Percentiles rank a stretch among this genome's conserved stretches.
These are phyloP conservation scores for Echinops telfairi DNA, from an alignment of 2,113 vertebrate species.

Conservation along the genomic window DNA sequence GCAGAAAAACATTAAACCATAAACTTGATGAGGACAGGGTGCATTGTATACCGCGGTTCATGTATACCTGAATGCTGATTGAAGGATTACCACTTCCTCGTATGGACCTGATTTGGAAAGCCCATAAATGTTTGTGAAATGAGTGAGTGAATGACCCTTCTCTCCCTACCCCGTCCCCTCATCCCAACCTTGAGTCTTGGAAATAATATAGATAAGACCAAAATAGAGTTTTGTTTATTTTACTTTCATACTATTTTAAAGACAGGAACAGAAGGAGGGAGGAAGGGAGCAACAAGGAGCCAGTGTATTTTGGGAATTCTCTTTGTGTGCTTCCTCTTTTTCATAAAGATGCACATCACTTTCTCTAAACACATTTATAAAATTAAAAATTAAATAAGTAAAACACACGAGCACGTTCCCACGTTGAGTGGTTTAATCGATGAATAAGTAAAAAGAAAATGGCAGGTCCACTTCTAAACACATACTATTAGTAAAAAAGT, in stretches of 20 bases:
- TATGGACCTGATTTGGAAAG: not conserved
- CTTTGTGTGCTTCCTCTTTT: slow-evolving; percentile 51
- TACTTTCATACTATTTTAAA: slow-evolving; percentile 41
- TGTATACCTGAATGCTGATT: not conserved
- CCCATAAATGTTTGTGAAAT: not conserved
- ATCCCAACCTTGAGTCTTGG: not conserved
- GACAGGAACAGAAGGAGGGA: slow-evolving; percentile 59
- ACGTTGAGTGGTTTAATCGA: slow-evolving; percentile 45
- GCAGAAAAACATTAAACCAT: not conserved
- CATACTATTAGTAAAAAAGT: slow-evolving; percentile 35
- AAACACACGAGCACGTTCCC: slow-evolving; percentile 10
- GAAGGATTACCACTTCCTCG: not conserved
- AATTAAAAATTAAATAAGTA: slow-evolving; percentile 59
- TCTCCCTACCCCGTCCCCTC: not conserved
- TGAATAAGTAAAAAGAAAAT: slow-evolving; percentile 57
- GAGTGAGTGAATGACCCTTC: not conserved
- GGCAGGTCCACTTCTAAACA: not conserved
- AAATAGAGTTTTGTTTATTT: slow-evolving; percentile 57
- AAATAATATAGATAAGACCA: slow-evolving; percentile 24
- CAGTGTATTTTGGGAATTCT: slow-evolving; percentile 54
- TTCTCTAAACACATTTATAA: slow-evolving; percentile 66
- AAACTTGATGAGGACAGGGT: not conserved
- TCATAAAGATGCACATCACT: slow-evolving; percentile 25
- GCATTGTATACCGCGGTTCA: too few species aligned
- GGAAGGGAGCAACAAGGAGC: slow-evolving; percentile 22